Conservation (phyloP, 2,797 vertebrate genomes). For the Uromys caudimaculatus region DNA sequence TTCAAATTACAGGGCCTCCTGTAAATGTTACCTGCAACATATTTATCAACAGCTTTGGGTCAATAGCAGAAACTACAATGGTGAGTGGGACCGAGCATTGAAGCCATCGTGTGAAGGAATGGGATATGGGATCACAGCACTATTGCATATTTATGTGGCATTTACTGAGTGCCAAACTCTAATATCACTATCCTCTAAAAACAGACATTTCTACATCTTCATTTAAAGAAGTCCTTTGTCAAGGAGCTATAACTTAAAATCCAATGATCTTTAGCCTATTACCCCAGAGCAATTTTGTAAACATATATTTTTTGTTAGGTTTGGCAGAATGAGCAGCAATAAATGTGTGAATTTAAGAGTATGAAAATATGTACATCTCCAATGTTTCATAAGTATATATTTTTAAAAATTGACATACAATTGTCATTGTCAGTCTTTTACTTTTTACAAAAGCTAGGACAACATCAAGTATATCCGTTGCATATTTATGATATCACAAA, state of each 20-base stretch:
- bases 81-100: slow-evolving; percentile 94
- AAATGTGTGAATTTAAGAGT: not conserved
- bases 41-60: slow-evolving; percentile 99
- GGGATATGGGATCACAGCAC: slow-evolving; percentile 77
- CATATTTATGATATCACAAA: slow-evolving; percentile 33
- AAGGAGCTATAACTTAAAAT: slow-evolving; percentile 32
- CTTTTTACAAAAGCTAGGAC: not conserved
- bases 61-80: slow-evolving; percentile 99
- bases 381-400: slow-evolving; percentile 41
- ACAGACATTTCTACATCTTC: not conserved
- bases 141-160: not conserved
- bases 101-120: slow-evolving; percentile 90
- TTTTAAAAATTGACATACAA: not conserved
- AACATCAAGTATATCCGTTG: not conserved
- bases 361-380: slow-evolving; percentile 42
- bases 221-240: slow-evolving; percentile 35
- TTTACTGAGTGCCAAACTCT: slow-evolving; percentile 67
- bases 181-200: slow-evolving; percentile 25
- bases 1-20: slow-evolving; percentile 98
- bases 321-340: slow-evolving; percentile 51
- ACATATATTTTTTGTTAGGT: slow-evolving; percentile 17
- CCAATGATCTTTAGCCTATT: slow-evolving; percentile 19
- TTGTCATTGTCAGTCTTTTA: slow-evolving; percentile 26
- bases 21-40: slow-evolving; percentile 99
- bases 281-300: slow-evolving; percentile 43